Evolutionary conservation across 2,113 vertebrate genomes (phyloP).

Genomic region (Hypomesus transpacificus): DNA sequence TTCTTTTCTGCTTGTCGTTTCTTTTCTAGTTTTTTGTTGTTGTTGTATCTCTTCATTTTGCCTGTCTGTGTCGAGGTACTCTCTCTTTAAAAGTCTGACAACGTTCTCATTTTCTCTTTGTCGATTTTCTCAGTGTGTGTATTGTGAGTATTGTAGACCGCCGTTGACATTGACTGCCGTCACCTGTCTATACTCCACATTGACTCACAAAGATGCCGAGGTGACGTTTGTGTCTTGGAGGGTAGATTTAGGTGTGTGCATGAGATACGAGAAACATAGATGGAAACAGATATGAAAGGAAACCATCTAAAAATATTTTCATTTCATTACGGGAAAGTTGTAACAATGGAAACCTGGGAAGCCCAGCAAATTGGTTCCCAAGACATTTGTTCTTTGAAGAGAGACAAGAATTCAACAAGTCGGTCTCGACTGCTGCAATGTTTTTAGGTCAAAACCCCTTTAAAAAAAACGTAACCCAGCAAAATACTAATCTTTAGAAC

Average conservation of each 20-base stretch:
- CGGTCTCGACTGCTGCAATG: constrained; percentile 24
- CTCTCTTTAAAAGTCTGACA: too few species aligned
- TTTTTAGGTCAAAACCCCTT: constrained; percentile 59
- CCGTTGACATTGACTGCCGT: neutral
- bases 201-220: neutral
- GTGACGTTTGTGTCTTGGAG: neutral
- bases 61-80: too few species aligned
- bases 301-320: constrained; percentile 54
- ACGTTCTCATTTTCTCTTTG: too few species aligned
- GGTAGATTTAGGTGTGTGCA: constrained; percentile 10
- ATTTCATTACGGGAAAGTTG: constrained; percentile 51
- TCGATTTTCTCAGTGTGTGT: too few species aligned
- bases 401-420: constrained; percentile 58
- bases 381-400: constrained; percentile 64
- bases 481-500: constrained; percentile 43
- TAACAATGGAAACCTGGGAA: constrained; percentile 49
- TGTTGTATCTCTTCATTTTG: too few species aligned
- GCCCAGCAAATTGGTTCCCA: constrained; percentile 65
- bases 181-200: constrained; percentile 2
- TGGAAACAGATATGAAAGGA: constrained; percentile 32
- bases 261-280: constrained; percentile 18
- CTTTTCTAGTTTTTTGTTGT: too few species aligned
- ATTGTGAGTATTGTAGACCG: too few species aligned
- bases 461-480: constrained; percentile 30
- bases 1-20: too few species aligned